These are phyloP conservation scores for Mus spicilegus DNA, from an alignment of 2,113 vertebrate genomes.

Conservation along the genomic window DNA sequence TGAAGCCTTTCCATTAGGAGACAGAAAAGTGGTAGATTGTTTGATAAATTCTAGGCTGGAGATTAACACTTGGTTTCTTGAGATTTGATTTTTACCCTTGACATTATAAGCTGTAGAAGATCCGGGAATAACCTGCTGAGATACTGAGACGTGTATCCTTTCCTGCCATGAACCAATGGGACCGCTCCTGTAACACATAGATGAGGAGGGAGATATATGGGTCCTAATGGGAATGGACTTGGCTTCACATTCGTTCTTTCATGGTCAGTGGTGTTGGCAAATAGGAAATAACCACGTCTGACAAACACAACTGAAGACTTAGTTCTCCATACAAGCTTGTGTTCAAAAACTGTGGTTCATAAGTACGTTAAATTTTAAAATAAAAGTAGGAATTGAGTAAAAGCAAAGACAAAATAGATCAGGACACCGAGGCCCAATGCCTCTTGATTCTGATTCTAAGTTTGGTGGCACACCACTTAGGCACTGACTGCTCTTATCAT, in stretches of 20 bases:
- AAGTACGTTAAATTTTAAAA: background rate
- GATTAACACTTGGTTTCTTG: background rate
- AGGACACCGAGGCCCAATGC: background rate
- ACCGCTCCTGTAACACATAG: background rate
- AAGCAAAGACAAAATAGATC: background rate
- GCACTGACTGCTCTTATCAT: background rate
- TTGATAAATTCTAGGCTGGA: background rate
- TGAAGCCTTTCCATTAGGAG: background rate
- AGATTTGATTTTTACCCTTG: too few relatives aligned
- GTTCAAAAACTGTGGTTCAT: background rate
- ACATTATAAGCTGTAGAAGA: too few relatives aligned
- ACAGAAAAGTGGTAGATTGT: background rate
- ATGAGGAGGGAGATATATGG: background rate
- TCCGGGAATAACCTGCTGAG: background rate
- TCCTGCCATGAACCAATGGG: background rate
- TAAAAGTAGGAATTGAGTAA: background rate
- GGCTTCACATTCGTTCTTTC: background rate
- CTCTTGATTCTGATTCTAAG: background rate
- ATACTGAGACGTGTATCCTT: background rate
- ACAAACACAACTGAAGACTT: background rate
- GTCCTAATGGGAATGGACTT: background rate
- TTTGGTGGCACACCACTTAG: background rate
- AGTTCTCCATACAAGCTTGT: background rate
- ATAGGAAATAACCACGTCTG: background rate
- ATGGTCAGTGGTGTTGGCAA: background rate